phyloP scores from a whole-genome alignment of 2,797 vertebrate genomes.

The Halcyon badia region DNA sequence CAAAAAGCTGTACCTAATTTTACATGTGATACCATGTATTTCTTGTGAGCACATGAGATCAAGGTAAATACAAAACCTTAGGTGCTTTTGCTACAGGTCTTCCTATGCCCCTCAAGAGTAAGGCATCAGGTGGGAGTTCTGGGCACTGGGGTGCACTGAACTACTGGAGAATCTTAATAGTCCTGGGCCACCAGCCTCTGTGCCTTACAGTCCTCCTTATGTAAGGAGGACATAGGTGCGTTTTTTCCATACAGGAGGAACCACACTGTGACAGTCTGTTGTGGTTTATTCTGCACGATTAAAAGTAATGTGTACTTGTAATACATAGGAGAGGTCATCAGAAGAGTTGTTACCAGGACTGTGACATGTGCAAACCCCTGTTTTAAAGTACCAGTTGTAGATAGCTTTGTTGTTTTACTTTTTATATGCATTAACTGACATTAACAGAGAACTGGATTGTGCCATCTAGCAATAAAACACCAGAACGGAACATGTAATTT shows the following conservation, averaged over 20 bases:
- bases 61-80: background rate
- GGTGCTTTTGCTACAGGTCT: background rate
- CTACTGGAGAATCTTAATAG: background rate
- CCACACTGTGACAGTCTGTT: background rate
- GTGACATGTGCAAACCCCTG: background rate
- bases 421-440: background rate
- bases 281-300: background rate
- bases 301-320: background rate
- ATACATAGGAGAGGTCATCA: background rate
- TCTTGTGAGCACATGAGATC: background rate
- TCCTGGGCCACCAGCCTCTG: background rate
- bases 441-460: background rate
- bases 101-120: background rate
- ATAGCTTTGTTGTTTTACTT: background rate
- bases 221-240: background rate
- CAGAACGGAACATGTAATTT: background rate
- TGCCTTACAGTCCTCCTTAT: background rate
- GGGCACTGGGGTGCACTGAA: background rate
- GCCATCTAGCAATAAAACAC: background rate
- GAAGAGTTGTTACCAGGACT: background rate
- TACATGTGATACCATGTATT: background rate
- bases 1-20: background rate
- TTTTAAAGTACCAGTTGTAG: background rate
- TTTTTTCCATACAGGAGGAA: background rate
- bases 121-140: background rate